A percentile compares a stretch with the other conserved stretches of the same genome.
Conservation (phyloP, 2,888 invertebrate genomes). For the Conops quadrifasciatus region DNA sequence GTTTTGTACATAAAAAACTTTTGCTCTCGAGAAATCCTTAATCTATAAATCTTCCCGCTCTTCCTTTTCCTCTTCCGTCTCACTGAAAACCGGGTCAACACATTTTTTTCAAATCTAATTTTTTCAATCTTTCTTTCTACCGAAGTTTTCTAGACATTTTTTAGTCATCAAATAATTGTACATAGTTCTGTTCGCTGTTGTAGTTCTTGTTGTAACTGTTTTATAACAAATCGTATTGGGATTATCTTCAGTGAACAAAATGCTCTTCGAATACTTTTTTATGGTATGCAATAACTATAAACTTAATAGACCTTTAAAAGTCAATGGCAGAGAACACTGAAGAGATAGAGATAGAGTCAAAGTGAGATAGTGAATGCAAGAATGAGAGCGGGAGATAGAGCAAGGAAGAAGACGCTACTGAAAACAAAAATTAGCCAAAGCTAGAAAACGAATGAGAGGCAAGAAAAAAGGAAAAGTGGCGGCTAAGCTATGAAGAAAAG, state of each 20-base stretch:
- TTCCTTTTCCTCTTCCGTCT: no score
- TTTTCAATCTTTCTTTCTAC: background rate
- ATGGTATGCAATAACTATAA: slow-evolving; percentile 52
- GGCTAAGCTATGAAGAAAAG: background rate
- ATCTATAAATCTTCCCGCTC: no score
- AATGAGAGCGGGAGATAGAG: background rate
- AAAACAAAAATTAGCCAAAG: background rate
- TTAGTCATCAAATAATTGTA: background rate
- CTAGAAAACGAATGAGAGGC: background rate
- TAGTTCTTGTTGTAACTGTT: slow-evolving; percentile 13
- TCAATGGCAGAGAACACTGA: background rate
- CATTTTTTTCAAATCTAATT: no score
- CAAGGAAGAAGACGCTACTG: slow-evolving; percentile 23
- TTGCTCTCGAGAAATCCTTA: no score
- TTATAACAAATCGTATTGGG: slow-evolving; percentile 32
- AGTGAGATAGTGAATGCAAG: background rate
- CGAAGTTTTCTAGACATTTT: no score
- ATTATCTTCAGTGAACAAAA: slow-evolving; percentile 23
- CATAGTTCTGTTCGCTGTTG: background rate
- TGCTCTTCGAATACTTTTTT: slow-evolving; percentile 21
- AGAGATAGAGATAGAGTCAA: background rate
- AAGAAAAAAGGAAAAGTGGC: background rate
- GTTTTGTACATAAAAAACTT: no score
- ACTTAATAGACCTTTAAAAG: slow-evolving; percentile 43
- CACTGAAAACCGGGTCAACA: no score